A percentile compares a stretch with the other conserved stretches of the same genome.
phyloP scores from a whole-genome alignment of 1,140 invertebrate species.

The Thrips palmi region DNA sequence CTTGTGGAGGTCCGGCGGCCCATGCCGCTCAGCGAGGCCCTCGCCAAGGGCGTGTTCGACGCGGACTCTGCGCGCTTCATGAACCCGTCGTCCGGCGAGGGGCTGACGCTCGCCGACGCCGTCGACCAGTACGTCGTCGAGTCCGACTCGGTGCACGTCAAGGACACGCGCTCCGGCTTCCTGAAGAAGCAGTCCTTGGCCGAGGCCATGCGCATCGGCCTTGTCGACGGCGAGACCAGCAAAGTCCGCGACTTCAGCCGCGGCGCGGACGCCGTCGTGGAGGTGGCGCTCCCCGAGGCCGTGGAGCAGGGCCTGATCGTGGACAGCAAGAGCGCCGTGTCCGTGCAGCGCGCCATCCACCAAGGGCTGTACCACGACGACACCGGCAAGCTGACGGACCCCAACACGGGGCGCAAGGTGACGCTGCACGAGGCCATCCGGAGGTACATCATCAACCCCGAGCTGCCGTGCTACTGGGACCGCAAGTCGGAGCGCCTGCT shows the following conservation, averaged over 20 bases:
- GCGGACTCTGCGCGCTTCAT: slow-evolving; percentile 53
- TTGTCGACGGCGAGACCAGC: slow-evolving; percentile 53
- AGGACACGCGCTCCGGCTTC: slow-evolving; percentile 55
- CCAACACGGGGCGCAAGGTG: slow-evolving; percentile 49
- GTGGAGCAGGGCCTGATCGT: slow-evolving; percentile 61
- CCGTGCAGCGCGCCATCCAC: slow-evolving; percentile 67
- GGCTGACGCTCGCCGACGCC: slow-evolving; percentile 54
- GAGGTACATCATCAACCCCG: slow-evolving; percentile 56
- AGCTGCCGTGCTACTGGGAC: slow-evolving; percentile 62
- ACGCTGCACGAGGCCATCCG: slow-evolving; percentile 71
- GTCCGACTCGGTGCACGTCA: slow-evolving; percentile 62
- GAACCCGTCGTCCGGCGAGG: slow-evolving; percentile 55
- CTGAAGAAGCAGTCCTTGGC: slow-evolving; percentile 53
- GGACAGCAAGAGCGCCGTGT: slow-evolving; percentile 64
- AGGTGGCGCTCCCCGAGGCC: slow-evolving; percentile 58
- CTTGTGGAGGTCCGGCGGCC: slow-evolving; percentile 62
- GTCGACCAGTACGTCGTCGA: slow-evolving; percentile 57
- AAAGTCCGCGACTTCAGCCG: slow-evolving; percentile 45
- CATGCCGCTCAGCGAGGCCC: slow-evolving; percentile 63
- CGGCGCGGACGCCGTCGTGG: slow-evolving; percentile 35
- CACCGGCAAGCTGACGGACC: slow-evolving; percentile 65
- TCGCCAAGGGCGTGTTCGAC: slow-evolving; percentile 66
- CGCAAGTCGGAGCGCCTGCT: slow-evolving; percentile 44
- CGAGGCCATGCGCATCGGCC: slow-evolving; percentile 52
- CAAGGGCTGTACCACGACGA: slow-evolving; percentile 67